Percentiles rank a stretch among this genome's conserved stretches.
These are phyloP conservation scores for Calliphora vicina DNA, from an alignment of 1,140 invertebrate genomes.

Conservation along the genomic window DNA sequence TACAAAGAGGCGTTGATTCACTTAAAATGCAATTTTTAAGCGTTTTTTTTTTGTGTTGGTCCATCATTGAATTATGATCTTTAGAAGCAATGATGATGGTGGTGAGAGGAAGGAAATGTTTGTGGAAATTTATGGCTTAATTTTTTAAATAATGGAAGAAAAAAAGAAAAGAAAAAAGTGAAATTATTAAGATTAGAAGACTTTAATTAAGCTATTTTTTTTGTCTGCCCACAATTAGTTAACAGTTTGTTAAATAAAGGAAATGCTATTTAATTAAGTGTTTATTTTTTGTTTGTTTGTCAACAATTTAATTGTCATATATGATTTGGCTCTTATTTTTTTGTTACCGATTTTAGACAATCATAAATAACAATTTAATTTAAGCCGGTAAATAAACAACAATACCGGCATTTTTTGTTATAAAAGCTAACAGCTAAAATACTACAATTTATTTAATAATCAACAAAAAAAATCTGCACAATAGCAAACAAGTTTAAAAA, in stretches of 20 bases:
- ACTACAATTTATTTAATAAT: neutral
- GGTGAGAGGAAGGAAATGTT: neutral
- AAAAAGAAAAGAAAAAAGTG: neutral
- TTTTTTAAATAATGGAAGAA: neutral
- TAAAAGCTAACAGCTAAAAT: neutral
- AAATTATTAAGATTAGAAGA: neutral
- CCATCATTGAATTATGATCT: slow-evolving; percentile 16
- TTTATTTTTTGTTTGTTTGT: neutral
- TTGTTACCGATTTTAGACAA: neutral
- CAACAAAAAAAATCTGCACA: neutral
- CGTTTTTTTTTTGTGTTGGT: neutral
- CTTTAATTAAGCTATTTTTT: neutral
- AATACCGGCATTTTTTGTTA: neutral
- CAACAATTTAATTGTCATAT: neutral
- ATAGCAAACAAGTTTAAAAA: neutral
- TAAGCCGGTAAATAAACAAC: neutral
- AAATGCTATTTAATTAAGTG: neutral
- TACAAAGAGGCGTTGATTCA: slow-evolving; percentile 28
- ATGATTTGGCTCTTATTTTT: neutral
- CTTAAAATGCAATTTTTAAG: slow-evolving; percentile 29
- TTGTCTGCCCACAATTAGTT: neutral
- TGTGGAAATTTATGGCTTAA: neutral
- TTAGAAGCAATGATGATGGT: neutral
- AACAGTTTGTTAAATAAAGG: neutral
- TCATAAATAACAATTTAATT: neutral